Percentiles rank a stretch among this genome's conserved stretches.
Conservation (phyloP, 2,113 vertebrate species). For the Megaceryle torquata region DNA sequence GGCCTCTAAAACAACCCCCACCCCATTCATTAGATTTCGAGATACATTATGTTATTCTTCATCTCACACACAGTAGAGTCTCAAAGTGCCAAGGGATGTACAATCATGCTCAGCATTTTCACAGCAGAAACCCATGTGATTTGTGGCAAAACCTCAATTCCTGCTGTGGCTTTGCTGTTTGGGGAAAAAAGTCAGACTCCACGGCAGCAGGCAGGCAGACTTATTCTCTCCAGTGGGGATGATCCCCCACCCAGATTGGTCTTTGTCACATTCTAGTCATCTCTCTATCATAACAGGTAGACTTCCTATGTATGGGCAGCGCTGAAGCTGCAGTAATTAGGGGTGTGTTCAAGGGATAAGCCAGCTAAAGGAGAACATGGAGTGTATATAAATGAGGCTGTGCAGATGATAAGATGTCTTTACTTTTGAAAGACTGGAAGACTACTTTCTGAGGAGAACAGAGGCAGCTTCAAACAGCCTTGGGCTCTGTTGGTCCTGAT, state of each 20-base stretch:
- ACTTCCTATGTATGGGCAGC: neutral
- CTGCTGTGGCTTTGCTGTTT: neutral
- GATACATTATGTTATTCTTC: neutral
- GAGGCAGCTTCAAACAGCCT: neutral
- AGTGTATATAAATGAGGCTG: neutral
- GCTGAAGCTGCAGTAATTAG: neutral
- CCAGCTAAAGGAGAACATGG: neutral
- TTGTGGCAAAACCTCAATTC: conserved; percentile 4
- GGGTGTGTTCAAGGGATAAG: neutral
- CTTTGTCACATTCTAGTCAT: conserved; percentile 34
- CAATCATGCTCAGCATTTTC: neutral
- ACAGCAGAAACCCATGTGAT: neutral
- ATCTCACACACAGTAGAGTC: neutral
- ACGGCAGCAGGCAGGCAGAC: neutral
- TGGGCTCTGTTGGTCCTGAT: neutral
- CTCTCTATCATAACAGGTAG: neutral
- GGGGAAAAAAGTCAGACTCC: conserved; percentile 13
- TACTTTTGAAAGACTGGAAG: neutral
- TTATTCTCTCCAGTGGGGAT: neutral
- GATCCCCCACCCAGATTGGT: neutral
- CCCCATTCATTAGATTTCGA: neutral
- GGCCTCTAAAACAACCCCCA: neutral
- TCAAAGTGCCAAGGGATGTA: neutral
- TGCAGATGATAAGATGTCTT: neutral
- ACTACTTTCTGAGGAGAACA: neutral